Base-by-base conservation (phyloP, 2,113 vertebrate genomes). In the Bucco capensis region DNA sequence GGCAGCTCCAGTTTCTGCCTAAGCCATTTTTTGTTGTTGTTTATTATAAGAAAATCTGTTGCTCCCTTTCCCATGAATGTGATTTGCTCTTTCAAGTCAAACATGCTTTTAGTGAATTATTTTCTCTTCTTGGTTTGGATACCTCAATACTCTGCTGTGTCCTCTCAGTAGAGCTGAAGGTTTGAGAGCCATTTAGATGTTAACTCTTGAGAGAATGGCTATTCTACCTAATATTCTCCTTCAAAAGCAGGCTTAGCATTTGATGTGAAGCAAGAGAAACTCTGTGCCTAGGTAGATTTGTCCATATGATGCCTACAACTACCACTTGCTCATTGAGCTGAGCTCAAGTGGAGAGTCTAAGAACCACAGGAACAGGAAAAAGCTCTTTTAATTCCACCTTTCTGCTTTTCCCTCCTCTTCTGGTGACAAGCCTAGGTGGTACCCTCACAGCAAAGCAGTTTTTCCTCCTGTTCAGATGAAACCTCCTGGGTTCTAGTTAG, bases 401-500 rank as follows among this genome's bases (percentile, higher is more conserved):
- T 79, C 83, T 89, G 33, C 51, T 89, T 92, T 95, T 37, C 44
- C 37, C 31, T 90, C 22, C 27, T 90, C 79, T 73, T 87, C 56
- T 61, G 70, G 85, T 31, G 10, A 83, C 92, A 90, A 89, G 73
- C 57, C 28, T 78, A 93, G 93, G 58, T 95, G n/a, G n/a, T n/a
- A n/a, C n/a, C n/a, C n/a, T n/a, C n/a, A n/a, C n/a, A n/a, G n/a
- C n/a, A n/a, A n/a, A n/a, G n/a, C n/a, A n/a, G n/a, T n/a, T n/a
- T n/a, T n/a, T n/a, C n/a, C n/a, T n/a, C n/a, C n/a, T n/a, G n/a
- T n/a, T n/a, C n/a, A n/a, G n/a, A n/a, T n/a, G n/a, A n/a, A n/a
- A n/a, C n/a, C n/a, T n/a, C n/a, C n/a, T n/a, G n/a, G n/a, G n/a
- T n/a, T n/a, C n/a, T n/a, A n/a, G n/a, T n/a, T n/a, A n/a, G n/a